Evolutionary conservation across 2,113 vertebrate genomes (phyloP).

Genomic region (Aphelocoma coerulescens): DNA sequence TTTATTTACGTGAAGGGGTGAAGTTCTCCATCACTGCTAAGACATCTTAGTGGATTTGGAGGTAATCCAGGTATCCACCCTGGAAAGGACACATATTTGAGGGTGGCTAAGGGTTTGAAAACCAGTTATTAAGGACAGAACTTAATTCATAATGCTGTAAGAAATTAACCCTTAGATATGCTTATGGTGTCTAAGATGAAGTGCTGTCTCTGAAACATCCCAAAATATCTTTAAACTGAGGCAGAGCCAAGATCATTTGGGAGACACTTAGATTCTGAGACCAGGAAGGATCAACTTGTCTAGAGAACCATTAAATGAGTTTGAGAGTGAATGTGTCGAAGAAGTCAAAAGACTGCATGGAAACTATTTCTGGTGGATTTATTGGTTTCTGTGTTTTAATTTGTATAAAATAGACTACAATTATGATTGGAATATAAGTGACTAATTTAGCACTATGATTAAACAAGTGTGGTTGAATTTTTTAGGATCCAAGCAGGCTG

Average conservation of each 20-base stretch:
- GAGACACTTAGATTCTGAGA: neutral
- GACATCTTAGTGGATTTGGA: neutral
- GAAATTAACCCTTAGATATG: neutral
- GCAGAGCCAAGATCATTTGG: neutral
- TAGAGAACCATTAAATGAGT: neutral
- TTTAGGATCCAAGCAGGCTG: constrained; percentile 89
- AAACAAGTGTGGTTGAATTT: neutral
- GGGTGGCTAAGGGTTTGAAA: neutral
- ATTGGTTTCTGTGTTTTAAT: neutral
- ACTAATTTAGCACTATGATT: neutral
- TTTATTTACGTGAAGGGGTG: neutral
- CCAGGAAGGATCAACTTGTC: neutral
- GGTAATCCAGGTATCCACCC: neutral
- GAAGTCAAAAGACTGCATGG: neutral
- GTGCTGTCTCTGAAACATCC: neutral
- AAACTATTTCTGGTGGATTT: neutral
- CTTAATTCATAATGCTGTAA: neutral
- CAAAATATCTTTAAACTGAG: neutral
- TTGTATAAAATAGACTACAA: neutral
- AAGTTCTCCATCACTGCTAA: neutral
- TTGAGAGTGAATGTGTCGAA: neutral
- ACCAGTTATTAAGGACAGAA: neutral
- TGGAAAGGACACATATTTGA: neutral
- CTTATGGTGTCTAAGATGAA: neutral
- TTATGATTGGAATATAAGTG: neutral